Conservation (phyloP, 1,140 invertebrate species). For the Platyscapa corneri region DNA sequence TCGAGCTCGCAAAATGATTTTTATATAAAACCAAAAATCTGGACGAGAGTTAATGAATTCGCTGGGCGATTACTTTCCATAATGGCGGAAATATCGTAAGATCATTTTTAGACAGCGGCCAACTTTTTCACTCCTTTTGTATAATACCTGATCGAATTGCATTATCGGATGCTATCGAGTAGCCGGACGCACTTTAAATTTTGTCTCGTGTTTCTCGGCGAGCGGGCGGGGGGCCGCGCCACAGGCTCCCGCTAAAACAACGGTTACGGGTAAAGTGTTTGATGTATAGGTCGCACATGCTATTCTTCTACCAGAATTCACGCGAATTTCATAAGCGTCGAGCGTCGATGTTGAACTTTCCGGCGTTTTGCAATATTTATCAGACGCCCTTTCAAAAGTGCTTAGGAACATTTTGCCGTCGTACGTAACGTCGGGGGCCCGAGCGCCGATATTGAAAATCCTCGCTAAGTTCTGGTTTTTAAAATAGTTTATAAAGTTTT, state of each 20-base stretch:
- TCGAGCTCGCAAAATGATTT: neutral
- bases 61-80: neutral
- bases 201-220: constrained; percentile 5
- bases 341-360: neutral
- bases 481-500: neutral
- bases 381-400: neutral
- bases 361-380: neutral
- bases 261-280: constrained; percentile 5
- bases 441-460: neutral
- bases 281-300: neutral
- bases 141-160: constrained; percentile 31
- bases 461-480: neutral
- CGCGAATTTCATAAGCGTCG: neutral
- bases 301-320: neutral
- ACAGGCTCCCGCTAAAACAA: neutral
- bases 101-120: neutral
- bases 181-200: constrained; percentile 41
- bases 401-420: neutral
- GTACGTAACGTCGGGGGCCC: neutral
- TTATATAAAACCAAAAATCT: neutral
- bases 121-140: constrained; percentile 5
- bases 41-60: neutral
- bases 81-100: neutral
- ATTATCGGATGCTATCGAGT: constrained; percentile 31
- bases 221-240: neutral